Conservation (phyloP, 2,797 vertebrate species). For the Clamator glandarius region DNA sequence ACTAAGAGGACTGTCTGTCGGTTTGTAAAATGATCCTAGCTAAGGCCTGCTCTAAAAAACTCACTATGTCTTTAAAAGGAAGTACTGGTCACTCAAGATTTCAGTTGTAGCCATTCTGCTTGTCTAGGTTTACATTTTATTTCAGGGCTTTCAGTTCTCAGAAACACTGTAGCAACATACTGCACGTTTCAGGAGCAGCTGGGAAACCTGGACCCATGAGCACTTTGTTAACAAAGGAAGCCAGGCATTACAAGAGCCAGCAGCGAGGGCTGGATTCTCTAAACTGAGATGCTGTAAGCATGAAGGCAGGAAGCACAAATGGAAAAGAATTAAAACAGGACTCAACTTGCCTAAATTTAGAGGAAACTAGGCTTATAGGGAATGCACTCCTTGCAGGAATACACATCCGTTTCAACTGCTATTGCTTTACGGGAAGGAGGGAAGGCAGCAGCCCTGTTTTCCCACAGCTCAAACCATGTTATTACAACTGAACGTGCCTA, state of each 20-base stretch:
- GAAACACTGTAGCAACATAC: background rate
- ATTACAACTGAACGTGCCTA: background rate
- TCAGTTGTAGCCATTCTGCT: background rate
- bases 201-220: background rate
- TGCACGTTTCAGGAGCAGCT: background rate
- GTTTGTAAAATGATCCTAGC: background rate
- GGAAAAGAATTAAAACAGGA: conserved; percentile 48
- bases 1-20: background rate
- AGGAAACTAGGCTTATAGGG: conserved; percentile 12
- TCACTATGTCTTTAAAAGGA: background rate
- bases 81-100: background rate
- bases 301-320: conserved; percentile 56
- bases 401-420: conserved; percentile 15
- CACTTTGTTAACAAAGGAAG: conserved; percentile 12
- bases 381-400: conserved; percentile 41
- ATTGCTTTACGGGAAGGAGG: background rate
- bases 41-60: background rate
- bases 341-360: conserved; percentile 7
- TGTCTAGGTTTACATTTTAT: background rate
- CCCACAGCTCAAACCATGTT: background rate
- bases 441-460: background rate
- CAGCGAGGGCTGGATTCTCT: conserved; percentile 18
- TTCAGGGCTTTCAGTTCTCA: background rate
- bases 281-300: conserved; percentile 10
- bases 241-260: background rate